A percentile compares a stretch with the other conserved stretches of the same genome.
These are phyloP conservation scores for Molothrus aeneus DNA, from an alignment of 2,797 vertebrate species.

Conservation along the genomic window DNA sequence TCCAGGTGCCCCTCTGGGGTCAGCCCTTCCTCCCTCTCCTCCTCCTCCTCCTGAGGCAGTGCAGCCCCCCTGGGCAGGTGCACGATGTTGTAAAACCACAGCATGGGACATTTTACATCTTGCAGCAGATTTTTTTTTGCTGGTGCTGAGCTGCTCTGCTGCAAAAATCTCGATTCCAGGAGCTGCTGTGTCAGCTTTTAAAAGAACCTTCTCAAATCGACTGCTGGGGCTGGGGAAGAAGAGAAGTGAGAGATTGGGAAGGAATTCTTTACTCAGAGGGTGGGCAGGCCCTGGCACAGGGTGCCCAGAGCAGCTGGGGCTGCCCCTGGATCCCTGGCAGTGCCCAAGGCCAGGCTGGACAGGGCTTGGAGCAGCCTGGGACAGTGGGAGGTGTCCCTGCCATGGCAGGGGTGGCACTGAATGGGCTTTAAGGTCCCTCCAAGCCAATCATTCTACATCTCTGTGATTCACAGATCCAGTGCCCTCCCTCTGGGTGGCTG, in stretches of 20 bases:
- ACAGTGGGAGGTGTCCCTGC: neutral
- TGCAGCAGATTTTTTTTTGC: neutral
- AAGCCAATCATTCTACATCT: neutral
- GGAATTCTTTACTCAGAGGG: rapidly evolving
- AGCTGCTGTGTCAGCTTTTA: neutral
- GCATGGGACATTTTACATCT: neutral
- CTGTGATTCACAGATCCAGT: neutral
- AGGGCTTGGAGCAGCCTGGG: neutral
- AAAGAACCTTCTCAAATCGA: neutral
- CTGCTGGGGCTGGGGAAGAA: neutral
- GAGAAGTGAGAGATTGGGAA: neutral
- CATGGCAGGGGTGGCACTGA: too few species aligned
- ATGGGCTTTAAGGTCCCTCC: neutral
- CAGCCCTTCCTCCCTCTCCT: neutral
- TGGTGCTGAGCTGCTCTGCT: neutral
- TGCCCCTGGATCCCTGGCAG: neutral
- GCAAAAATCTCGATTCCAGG: neutral
- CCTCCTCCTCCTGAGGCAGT: neutral
- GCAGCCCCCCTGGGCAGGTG: neutral
- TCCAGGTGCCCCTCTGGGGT: neutral
- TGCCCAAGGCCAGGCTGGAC: neutral
- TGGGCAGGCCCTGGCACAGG: neutral
- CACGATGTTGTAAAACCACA: neutral
- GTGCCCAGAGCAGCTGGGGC: neutral
- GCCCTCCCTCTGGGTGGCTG: neutral